Evolutionary conservation across 2,888 invertebrate species (phyloP).

Genomic region (Drosophila nr. medialis): DNA sequence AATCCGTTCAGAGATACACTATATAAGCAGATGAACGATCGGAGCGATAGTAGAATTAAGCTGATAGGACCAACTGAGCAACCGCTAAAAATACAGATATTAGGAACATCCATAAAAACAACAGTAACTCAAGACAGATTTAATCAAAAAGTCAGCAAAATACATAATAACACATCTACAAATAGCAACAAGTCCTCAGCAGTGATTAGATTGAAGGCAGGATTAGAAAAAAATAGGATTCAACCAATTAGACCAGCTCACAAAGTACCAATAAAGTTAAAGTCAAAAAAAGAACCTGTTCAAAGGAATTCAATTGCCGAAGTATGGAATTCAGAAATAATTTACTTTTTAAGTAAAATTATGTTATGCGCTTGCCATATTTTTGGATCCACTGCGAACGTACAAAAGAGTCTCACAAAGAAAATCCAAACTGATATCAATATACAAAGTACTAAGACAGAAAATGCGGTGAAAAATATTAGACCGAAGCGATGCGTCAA

Average conservation of each 20-base stretch:
- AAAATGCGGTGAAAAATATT: conserved; percentile 6
- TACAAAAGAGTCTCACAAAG: background rate
- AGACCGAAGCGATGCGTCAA: conserved; percentile 28
- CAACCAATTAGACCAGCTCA: background rate
- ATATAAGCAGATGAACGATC: background rate
- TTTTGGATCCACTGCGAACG: background rate
- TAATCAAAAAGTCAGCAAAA: background rate
- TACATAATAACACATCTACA: background rate
- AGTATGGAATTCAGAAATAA: background rate
- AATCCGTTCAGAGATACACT: background rate
- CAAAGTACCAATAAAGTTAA: background rate
- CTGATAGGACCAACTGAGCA: background rate
- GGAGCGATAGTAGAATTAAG: background rate
- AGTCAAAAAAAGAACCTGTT: background rate
- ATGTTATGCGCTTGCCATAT: background rate
- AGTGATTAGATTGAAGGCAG: background rate
- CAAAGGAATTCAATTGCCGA: background rate
- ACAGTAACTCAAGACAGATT: background rate
- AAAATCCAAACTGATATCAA: background rate
- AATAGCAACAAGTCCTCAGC: background rate
- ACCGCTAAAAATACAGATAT: background rate
- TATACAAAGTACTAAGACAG: background rate
- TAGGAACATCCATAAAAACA: background rate
- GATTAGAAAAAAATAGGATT: background rate
- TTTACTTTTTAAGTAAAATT: background rate